Conservation (phyloP, 2,888 invertebrate species). For the Quadroppia sp. region DNA sequence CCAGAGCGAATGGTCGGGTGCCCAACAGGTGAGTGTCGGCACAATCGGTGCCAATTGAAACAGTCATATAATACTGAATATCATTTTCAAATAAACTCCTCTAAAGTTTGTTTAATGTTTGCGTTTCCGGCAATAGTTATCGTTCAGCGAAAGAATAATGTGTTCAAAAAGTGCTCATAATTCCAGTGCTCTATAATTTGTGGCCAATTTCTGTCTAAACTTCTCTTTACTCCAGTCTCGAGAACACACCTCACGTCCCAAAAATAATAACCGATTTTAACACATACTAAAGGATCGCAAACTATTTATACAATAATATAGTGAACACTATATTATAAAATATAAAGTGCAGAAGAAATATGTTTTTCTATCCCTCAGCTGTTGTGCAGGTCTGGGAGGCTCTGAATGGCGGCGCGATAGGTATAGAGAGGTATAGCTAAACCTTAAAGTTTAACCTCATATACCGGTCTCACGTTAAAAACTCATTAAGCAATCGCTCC, state of each 20-base stretch:
- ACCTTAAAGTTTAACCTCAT: constrained; percentile 14
- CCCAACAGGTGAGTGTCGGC: too few species aligned
- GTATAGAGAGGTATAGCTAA: background rate
- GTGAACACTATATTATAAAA: background rate
- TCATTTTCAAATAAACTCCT: background rate
- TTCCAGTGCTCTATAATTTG: constrained; percentile 28
- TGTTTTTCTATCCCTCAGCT: constrained; percentile 23
- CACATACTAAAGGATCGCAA: constrained; percentile 23
- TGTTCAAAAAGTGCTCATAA: constrained; percentile 34
- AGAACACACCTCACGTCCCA: constrained; percentile 21
- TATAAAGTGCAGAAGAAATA: background rate
- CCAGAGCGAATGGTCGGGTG: too few species aligned
- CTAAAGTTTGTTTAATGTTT: background rate
- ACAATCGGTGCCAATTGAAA: too few species aligned
- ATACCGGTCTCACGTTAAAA: constrained; percentile 28
- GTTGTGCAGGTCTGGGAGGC: background rate
- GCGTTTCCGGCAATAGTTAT: constrained; percentile 31
- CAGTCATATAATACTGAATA: too few species aligned
- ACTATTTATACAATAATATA: constrained; percentile 19
- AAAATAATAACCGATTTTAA: constrained; percentile 36
- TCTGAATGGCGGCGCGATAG: background rate
- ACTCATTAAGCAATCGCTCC: constrained; percentile 2
- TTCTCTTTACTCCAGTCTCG: background rate
- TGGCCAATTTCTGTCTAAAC: constrained; percentile 10
- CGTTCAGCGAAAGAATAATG: constrained; percentile 16